Base-by-base conservation (phyloP, 2,113 vertebrate species). In the Cyrtonyx montezumae region DNA sequence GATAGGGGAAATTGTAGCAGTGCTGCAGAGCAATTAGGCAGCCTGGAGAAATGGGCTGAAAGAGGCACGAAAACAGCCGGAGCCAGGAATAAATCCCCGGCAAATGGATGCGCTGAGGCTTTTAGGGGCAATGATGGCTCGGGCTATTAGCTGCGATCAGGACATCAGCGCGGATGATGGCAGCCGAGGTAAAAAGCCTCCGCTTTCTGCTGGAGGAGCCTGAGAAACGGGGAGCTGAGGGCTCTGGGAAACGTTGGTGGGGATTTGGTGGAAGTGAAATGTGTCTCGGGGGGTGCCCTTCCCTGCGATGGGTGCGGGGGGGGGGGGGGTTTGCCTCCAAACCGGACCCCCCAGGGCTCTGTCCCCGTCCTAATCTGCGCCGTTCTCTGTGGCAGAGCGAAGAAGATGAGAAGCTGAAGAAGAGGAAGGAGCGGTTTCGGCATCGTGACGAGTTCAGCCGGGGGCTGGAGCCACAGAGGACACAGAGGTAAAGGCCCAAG, bases 351-450 rank as follows among this genome's bases (percentile, higher is more conserved):
- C 55, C 4, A 22, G 26, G 46, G 23, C 19, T 2, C 8, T 5
- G 49, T 74, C 82, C 45, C 2, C 28, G 8, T 37, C 30, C n/a
- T 61, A 26, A 59, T 23, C 36, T 15, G 6, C 0, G 0, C 28
- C 30, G 5, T 40, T 21, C 62, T 16, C 58, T 76, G 68, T 63
- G 13, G 13, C 94, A 99, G 99, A 98, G 98, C 5, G 99, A 99
- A 88, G 99, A 99, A 32, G 98, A 99, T 9, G 99, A 99, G 70
- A 99, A 99, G 69, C 97, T 99, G 94, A 99, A 98, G 93, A 99
- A 99, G 96, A 98, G 99, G 91, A 99, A 99, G 98, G 99, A 99
- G 48, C 79, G 99, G 65, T 99, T 99, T 79, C n/a, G 99, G 99
- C 25, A 98, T 97, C 81, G 92, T 98, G 9, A 98, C 98, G 15